Evolutionary conservation across 1,140 invertebrate species (phyloP), one percentile per base, ranked within the genome.

Genomic region (Zaprionus camerounensis): DNA sequence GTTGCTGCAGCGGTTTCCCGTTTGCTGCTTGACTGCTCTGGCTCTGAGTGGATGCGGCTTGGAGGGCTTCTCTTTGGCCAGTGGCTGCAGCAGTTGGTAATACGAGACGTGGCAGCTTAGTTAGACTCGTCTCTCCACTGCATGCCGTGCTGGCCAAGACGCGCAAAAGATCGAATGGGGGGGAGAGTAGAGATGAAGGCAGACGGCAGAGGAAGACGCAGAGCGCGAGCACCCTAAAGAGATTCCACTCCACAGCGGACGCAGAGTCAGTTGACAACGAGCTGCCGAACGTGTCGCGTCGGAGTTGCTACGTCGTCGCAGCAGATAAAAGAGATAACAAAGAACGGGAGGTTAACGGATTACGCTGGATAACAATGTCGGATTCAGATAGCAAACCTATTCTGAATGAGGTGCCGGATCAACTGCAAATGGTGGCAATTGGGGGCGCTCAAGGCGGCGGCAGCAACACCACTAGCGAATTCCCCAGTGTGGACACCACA

Each of bases 401-500:
- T 22, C 24, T 82, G 38, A 56, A 59, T 9, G 75, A 78, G 51
- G 65, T 78, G 63, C 76, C 78, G 11, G 87, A 81, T 5, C 83
- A 91, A 66, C 64, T 91, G 64, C 78, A 88, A 49, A 11, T 76
- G 26, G 75, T 88, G 38, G 46, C 59, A 7, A 24, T 65, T 15
- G 44, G 58, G 31, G 31, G 31, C 28, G 7, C 28, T 13, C 63
- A 59, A 24, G 51, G 53, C 68, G 6, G 28, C 36, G 53, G 69
- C 53, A 12, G 31, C 41, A 41, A 63, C 49, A 56, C 53, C 20
- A 61, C 28, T 55, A 90, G 72, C 17, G 74, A 87, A 20, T 61
- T 73, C 41, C 71, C 80, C 69, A 88, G 86, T 13, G 22, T 76
- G 75, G 87, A 87, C 22, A 86, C 56, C 53, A 91, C 82, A 7